These are phyloP conservation scores for Drosophila truncata DNA, from an alignment of 1,140 invertebrate species.

Conservation along the genomic window DNA sequence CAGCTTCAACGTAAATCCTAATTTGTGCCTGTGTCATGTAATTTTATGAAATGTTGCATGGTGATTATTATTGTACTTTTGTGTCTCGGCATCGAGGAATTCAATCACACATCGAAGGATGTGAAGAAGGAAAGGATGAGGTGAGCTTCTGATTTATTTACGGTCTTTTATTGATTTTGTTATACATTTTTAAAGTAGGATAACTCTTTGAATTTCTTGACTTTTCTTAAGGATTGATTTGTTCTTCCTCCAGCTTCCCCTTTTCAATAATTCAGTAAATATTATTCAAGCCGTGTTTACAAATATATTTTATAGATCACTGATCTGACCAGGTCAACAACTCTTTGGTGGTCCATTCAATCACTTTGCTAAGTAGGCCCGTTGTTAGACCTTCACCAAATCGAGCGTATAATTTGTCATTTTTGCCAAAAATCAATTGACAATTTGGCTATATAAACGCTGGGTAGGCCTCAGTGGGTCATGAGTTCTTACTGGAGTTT, in stretches of 20 bases:
- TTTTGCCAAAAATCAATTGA: conserved; percentile 29
- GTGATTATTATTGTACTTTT: not conserved
- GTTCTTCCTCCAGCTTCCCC: not conserved
- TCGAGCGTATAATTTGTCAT: conserved; percentile 54
- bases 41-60: conserved; percentile 25
- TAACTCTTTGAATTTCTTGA: not conserved
- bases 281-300: not conserved
- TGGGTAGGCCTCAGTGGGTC: conserved; percentile 30
- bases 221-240: not conserved
- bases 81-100: not conserved
- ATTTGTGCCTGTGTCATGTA: conserved; percentile 45
- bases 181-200: too few species aligned
- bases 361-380: conserved; percentile 35
- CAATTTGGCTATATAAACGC: conserved; percentile 63
- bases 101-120: conserved; percentile 3
- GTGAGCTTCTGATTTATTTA: too few species aligned
- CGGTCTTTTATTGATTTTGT: too few species aligned
- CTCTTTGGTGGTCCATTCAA: conserved; percentile 34
- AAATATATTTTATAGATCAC: conserved; percentile 1
- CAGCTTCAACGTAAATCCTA: conserved; percentile 47
- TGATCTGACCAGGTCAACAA: conserved; percentile 16
- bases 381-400: conserved; percentile 44
- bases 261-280: not conserved
- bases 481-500: conserved; percentile 82
- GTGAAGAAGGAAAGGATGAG: not conserved